Percentiles rank a stretch among this genome's conserved stretches.
These are phyloP conservation scores for Eurois occulta DNA, from an alignment of 2,888 invertebrate genomes.

Conservation along the genomic window DNA sequence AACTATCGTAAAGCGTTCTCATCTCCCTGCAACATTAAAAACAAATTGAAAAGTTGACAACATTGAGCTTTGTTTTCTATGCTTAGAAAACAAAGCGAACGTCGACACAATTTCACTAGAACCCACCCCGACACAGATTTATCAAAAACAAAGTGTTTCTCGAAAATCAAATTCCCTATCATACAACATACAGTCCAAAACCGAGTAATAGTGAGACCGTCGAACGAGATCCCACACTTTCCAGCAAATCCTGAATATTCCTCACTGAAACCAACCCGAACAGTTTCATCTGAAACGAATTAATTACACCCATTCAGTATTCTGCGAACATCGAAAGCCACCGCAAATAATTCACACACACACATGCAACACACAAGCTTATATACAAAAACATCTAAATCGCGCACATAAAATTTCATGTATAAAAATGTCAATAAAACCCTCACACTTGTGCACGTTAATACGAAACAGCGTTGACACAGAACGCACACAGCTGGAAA, in stretches of 20 bases:
- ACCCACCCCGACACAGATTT: constrained; percentile 5
- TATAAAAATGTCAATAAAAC: constrained; percentile 90
- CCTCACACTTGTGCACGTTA: constrained; percentile 74
- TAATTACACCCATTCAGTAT: constrained; percentile 87
- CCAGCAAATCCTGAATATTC: constrained; percentile 63
- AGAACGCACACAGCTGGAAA: constrained; percentile 70
- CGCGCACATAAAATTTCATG: constrained; percentile 87
- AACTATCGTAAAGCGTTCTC: constrained; percentile 38
- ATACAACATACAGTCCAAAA: constrained; percentile 20
- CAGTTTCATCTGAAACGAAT: constrained; percentile 83
- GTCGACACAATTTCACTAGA: neutral
- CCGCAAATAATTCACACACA: constrained; percentile 84
- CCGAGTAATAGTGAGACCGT: constrained; percentile 31
- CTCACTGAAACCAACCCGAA: constrained; percentile 67
- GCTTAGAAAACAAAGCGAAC: constrained; percentile 3
- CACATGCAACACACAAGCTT: constrained; percentile 65
- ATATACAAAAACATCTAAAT: constrained; percentile 83
- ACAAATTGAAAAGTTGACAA: constrained; percentile 48
- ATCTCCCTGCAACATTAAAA: constrained; percentile 36
- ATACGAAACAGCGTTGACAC: constrained; percentile 66
- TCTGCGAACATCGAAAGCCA: constrained; percentile 83
- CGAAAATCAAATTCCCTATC: constrained; percentile 37
- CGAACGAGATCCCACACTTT: constrained; percentile 48
- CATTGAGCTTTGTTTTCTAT: no score
- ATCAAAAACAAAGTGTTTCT: constrained; percentile 35